phyloP scores from a whole-genome alignment of 2,888 invertebrate genomes.

The Buathra laborator region DNA sequence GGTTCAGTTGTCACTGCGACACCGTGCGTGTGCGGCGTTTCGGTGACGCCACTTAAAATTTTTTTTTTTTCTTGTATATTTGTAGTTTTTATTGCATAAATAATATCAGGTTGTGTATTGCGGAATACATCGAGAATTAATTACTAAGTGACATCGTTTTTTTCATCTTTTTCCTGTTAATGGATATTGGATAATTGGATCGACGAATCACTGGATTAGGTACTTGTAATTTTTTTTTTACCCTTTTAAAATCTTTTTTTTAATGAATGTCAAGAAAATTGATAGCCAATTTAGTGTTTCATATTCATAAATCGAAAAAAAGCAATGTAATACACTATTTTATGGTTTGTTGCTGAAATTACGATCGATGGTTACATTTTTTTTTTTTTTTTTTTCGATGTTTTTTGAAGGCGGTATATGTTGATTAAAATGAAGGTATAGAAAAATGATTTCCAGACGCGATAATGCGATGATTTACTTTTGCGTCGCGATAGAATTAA shows the following conservation, averaged over 20 bases:
- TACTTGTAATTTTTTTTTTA: constrained; percentile 8
- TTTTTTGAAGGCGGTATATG: too few relatives aligned
- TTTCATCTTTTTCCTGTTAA: neutral
- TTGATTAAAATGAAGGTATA: neutral
- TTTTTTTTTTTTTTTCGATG: too few relatives aligned
- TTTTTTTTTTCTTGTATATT: neutral
- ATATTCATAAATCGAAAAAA: neutral
- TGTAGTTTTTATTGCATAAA: neutral
- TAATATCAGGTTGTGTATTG: neutral
- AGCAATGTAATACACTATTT: neutral
- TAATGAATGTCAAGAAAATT: neutral
- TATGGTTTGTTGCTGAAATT: too few relatives aligned
- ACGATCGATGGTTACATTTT: neutral
- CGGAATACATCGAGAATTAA: neutral
- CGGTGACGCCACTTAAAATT: constrained; percentile 56
- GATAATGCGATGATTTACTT: too few relatives aligned
- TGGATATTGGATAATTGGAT: constrained; percentile 3
- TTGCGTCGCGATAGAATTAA: neutral
- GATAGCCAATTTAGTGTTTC: neutral
- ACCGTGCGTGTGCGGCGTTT: constrained; percentile 73
- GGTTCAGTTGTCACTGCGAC: constrained; percentile 81
- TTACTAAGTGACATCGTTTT: neutral
- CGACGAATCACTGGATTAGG: constrained; percentile 5
- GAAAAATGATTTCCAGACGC: neutral
- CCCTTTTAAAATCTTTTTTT: neutral